Evolutionary conservation across 2,113 vertebrate species (phyloP), one percentile per base, ranked within the genome.

Genomic region (Euleptes europaea): DNA sequence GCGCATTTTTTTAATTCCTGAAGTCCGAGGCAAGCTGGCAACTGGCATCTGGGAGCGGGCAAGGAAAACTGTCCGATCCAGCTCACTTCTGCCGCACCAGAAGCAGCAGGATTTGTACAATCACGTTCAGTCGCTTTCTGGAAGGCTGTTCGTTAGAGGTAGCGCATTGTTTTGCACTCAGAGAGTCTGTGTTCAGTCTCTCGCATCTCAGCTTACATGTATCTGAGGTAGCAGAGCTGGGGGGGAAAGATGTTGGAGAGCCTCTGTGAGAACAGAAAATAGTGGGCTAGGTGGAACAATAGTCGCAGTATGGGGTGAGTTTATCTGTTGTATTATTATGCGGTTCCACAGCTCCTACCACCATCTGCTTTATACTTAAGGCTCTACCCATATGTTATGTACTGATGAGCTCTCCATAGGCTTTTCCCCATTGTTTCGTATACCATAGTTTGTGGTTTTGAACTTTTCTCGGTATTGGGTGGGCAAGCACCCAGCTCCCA

Each of bases 21-120:
- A 80, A 57, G n/a, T 0, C 0, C 0, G 0, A 4, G 75, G 47
- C 9, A 1, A 1, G 8, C 49, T 70, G 13, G 28, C 19, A 57
- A 57, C 33, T 21, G 57, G 1, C 71, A 77, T 28, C 5, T 69
- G 1, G 17, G 77, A 75, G 17, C 2, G 19, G 13, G 35, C 0
- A 0, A 28, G 40, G 1, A 69, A 86, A 78, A 73, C 70, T 1
- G 2, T 47, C 31, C 44, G 42, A 26, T 42, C 6, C 9, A 2
- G 31, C 42, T 69, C 33, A 33, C 8, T 84, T 78, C 17, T 19
- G 38, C 33, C 23, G 14, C 49, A 60, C 38, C 65, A 35, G 9
- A 14, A 33, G 31, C 31, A 49, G 57, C n/a, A 75, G 13, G 65
- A 51, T 28, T 67, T 49, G 28, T 40, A 60, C 19, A 65, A 40